Base-by-base conservation (phyloP, 2,888 invertebrate species). In the Seira musarum region DNA sequence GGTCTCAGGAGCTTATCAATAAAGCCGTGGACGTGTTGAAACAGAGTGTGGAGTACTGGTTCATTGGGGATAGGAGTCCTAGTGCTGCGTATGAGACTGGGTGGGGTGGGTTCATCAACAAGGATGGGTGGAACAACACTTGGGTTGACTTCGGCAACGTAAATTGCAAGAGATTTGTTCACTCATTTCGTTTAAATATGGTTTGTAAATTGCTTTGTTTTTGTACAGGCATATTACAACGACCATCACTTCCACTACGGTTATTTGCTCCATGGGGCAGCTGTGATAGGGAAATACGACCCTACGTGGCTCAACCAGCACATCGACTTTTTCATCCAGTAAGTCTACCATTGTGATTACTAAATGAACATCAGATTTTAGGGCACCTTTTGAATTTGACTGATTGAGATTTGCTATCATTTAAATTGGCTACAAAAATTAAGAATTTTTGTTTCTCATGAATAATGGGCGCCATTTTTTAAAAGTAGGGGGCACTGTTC, bases 71-170 rank as follows among this genome's bases (percentile, higher is more conserved):
- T 0, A 77, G 68, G 46, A 46, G 10, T 24, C 81, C 81, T 0
- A 49, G 46, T 2, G 81, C 81, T 46, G 83, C 82, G 5, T 84
- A 64, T 40, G 83, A 84, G 35, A 82, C 83, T 15, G 83, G 82
- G 1, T 84, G 83, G 83, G 83, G 83, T 21, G 83, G 83, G 0
- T 74, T 84, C 21, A 80, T 84, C 53, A 80, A 82, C 71, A 80
- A 80, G 53, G 79, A 82, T 21, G 83, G 79, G 2, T 83, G 84
- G 84, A 82, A 84, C 60, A 84, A 84, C 25, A 81, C 84, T 17
- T 82, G 82, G 82, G 82, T 84, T 21, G 84, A 84, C 69, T 84
- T 83, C 76, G 84, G 84, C 63, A 83, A 84, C 35, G 83, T 81
- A 66, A 74, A 57, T 57, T 64, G 13, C 40, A 25, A 19, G 22